These are phyloP conservation scores for Varanus salvator DNA, from an alignment of 2,113 vertebrate species.

Conservation along the genomic window DNA sequence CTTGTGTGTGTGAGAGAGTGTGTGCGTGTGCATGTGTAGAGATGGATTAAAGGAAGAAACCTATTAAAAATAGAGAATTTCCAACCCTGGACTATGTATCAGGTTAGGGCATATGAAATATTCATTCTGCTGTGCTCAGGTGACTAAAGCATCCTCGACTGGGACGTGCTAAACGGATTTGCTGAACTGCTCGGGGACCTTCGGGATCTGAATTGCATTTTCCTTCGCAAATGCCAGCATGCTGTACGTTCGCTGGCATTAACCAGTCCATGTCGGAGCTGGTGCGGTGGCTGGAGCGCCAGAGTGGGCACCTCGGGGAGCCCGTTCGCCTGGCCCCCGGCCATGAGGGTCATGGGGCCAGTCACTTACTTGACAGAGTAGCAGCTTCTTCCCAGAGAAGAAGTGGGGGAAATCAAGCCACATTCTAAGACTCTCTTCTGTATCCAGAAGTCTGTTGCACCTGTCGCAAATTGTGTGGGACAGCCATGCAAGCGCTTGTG, in stretches of 20 bases:
- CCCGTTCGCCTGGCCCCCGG: too few species aligned
- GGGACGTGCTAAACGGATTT: not conserved
- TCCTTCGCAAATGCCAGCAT: not conserved
- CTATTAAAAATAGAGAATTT: not conserved
- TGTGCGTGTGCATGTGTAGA: not conserved
- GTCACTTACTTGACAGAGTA: too few species aligned
- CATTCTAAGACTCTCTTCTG: not conserved
- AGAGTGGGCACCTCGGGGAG: too few species aligned
- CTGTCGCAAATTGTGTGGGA: not conserved
- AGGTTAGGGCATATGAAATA: not conserved
- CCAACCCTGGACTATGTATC: not conserved
- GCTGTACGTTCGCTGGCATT: too few species aligned
- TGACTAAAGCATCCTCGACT: rapidly evolving
- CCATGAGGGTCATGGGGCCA: too few species aligned
- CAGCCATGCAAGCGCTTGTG: not conserved
- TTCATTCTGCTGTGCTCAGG: not conserved
- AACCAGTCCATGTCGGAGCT: too few species aligned
- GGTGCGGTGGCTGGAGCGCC: too few species aligned
- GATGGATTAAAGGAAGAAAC: not conserved
- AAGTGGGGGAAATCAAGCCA: not conserved
- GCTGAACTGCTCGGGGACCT: conserved; percentile 59
- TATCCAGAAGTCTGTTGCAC: too few species aligned
- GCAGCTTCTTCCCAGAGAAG: too few species aligned
- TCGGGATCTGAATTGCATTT: not conserved
- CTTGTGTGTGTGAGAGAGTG: not conserved